A percentile compares a stretch with the other conserved stretches of the same genome.
Conservation (phyloP, 1,140 invertebrate species). For the Drosophila arawakana region DNA sequence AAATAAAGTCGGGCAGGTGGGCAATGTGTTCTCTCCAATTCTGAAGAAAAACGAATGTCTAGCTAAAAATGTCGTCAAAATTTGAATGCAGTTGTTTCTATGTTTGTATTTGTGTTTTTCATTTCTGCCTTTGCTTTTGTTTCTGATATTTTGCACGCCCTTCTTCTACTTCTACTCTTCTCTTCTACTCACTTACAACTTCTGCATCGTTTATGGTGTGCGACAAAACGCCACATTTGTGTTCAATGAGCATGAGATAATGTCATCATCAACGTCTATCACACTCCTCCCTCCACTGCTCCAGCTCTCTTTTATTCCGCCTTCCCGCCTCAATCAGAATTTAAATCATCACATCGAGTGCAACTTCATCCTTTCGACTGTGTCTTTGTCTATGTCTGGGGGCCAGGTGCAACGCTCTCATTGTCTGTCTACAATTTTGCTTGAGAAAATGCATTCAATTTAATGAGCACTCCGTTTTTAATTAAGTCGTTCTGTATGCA, state of each 20-base stretch:
- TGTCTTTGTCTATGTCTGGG: conserved; percentile 42
- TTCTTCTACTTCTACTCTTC: neutral
- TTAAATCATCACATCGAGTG: conserved; percentile 33
- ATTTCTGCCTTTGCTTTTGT: conserved; percentile 20
- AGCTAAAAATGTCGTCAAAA: neutral
- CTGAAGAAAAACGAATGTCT: neutral
- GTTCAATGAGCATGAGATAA: conserved; percentile 81
- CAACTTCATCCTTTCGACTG: conserved; percentile 25
- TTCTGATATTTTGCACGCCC: conserved; percentile 6
- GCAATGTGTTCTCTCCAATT: neutral
- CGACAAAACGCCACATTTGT: conserved; percentile 79
- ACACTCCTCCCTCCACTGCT: neutral
- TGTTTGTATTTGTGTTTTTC: neutral
- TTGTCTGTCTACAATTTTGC: conserved; percentile 57
- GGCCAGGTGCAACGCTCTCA: conserved; percentile 50
- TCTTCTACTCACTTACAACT: conserved; percentile 16
- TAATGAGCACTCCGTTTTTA: conserved; percentile 70
- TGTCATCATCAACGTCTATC: conserved; percentile 73
- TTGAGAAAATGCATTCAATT: conserved; percentile 62
- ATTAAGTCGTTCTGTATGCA: conserved; percentile 59
- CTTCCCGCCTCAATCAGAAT: conserved; percentile 5
- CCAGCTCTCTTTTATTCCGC: neutral
- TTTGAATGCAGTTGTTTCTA: neutral
- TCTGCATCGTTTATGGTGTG: conserved; percentile 62
- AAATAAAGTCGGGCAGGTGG: neutral